A percentile compares a stretch with the other conserved stretches of the same genome.
These are phyloP conservation scores for Neocloeon triangulifer DNA, from an alignment of 1,140 invertebrate species.

Conservation along the genomic window DNA sequence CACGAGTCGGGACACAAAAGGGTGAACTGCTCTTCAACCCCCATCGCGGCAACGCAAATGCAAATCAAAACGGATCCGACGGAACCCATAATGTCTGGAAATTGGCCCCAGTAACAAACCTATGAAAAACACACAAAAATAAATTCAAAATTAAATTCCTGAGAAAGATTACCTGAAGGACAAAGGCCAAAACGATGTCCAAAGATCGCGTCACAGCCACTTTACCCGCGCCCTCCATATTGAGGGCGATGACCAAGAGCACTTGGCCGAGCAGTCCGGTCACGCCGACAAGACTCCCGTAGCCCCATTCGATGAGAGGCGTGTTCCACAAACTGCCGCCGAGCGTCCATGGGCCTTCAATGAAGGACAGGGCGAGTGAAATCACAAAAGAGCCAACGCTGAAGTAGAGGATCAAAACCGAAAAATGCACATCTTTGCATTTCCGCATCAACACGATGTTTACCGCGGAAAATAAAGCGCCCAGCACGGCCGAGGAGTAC, in stretches of 20 bases:
- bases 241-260: slow-evolving; percentile 21
- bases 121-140: no score
- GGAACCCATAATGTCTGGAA: slow-evolving; percentile 20
- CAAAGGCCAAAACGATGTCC: slow-evolving; percentile 24
- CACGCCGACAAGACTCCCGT: slow-evolving; percentile 13
- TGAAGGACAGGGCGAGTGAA: slow-evolving; percentile 9
- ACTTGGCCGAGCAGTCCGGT: slow-evolving; percentile 23
- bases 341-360: no score
- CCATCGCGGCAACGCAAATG: slow-evolving; percentile 22
- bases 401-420: slow-evolving; percentile 22
- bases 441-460: slow-evolving; percentile 27
- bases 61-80: slow-evolving; percentile 21
- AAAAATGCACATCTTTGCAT: slow-evolving; percentile 24
- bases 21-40: slow-evolving; percentile 22
- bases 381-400: slow-evolving; percentile 21
- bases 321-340: no score
- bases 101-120: no score
- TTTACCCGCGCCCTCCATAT: slow-evolving; percentile 24
- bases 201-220: slow-evolving; percentile 26
- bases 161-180: no score
- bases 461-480: slow-evolving; percentile 23
- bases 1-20: no score
- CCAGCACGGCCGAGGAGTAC: slow-evolving; percentile 21
- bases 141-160: no score
- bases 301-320: no score